Evolutionary conservation across 2,113 vertebrate genomes (phyloP), one percentile per base, ranked within the genome.

Genomic region (Nibea coibor): DNA sequence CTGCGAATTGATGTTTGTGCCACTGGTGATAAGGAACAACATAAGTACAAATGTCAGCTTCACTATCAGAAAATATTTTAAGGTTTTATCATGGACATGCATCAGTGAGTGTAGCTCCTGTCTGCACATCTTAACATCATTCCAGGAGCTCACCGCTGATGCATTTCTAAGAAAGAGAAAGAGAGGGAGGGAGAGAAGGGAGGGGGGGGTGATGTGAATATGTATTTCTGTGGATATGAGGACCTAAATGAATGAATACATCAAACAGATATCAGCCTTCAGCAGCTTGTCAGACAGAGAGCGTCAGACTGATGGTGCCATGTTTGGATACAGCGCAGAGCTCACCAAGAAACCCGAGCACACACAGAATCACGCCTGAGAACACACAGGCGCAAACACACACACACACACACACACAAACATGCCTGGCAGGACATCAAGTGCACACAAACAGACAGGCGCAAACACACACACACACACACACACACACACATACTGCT

Each of bases 221-320:
- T 68, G 51, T 69, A 58, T 76, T 53, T 78, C 11, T 73, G n/a
- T 24, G 48, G 57, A 14, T 70, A 35, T 59, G 54, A 70, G 12
- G 22, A 56, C 20, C 45, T 67, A 57, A 81, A 81, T 75, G 53
- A 86, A 82, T 75, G 42, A 62, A 65, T 74, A 59, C 39, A 70
- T 82, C 50, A 78, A 66, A 70, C 50, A 66, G 24, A 71, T 65
- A 82, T 75, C 64, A 71, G 75, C 43, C 45, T 54, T 65, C 26
- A 65, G 8, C 65, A 75, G 84, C 59, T 24, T 82, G 84, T 86
- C 71, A 71, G 58, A 57, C 2, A 0, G 4, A 24, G 56, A 50
- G 62, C 0, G n/a, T 78, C 26, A 42, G 57, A 39, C 39, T 80
- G 47, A 62, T 31, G 31, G 31, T 10, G 72, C 28, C 54, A 20